Evolutionary conservation across 2,797 vertebrate species (phyloP).

Genomic region (Erethizon dorsatum): DNA sequence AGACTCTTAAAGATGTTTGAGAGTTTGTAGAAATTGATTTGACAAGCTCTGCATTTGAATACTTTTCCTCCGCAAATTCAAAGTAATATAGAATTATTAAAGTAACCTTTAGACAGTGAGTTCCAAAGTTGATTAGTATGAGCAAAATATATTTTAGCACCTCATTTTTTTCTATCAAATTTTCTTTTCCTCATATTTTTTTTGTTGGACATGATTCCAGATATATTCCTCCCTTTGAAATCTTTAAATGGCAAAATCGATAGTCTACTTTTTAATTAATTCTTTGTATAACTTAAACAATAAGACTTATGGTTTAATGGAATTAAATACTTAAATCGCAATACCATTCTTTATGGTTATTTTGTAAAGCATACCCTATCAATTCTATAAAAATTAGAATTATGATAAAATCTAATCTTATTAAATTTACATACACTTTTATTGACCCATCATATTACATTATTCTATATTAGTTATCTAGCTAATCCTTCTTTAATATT

Average conservation of each 20-base stretch:
- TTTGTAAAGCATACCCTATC: not conserved
- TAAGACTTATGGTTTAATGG: not conserved
- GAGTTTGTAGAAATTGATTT: not conserved
- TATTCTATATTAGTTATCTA: not conserved
- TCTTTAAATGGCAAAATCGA: not conserved
- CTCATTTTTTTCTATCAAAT: not conserved
- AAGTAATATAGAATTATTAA: too few species aligned
- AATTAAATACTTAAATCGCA: not conserved
- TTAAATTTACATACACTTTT: not conserved
- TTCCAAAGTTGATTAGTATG: too few species aligned
- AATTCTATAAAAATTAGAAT: not conserved
- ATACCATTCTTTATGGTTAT: not conserved
- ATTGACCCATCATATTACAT: not conserved
- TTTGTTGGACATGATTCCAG: not conserved
- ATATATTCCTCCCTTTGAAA: not conserved
- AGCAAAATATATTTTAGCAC: not conserved
- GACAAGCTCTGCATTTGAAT: not conserved
- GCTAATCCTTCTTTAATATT: not conserved
- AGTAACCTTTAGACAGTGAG: too few species aligned
- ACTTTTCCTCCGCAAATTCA: not conserved
- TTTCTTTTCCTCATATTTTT: not conserved
- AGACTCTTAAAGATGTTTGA: not conserved
- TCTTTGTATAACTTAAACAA: not conserved
- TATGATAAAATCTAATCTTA: not conserved
- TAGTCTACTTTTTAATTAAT: not conserved